Evolutionary conservation across 37 sponge, comb jelly and placozoan species (phyloP).

Genomic region (Halisarca cf. caerulea): DNA sequence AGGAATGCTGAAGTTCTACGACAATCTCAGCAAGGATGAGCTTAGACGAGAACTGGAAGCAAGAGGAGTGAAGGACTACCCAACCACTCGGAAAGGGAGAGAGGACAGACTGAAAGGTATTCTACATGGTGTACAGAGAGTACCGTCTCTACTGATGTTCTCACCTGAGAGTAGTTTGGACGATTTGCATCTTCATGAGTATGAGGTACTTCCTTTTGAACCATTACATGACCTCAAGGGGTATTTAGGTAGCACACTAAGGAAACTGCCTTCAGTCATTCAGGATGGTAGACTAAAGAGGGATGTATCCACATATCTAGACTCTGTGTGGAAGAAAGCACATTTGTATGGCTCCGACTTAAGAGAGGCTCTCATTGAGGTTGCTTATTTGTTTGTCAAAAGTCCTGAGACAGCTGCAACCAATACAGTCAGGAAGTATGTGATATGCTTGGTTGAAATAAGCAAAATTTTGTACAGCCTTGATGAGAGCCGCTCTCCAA

Average conservation of each 20-base stretch:
- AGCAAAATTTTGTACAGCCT: neutral
- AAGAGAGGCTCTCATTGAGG: neutral
- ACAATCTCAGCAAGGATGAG: neutral
- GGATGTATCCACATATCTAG: neutral
- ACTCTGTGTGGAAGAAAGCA: neutral
- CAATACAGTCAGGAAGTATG: neutral
- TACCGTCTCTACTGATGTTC: constrained; percentile 1
- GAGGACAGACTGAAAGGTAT: neutral
- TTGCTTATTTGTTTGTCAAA: neutral
- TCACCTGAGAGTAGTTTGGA: constrained; percentile 5
- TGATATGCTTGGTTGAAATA: neutral
- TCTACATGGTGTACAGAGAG: neutral
- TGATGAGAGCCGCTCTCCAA: neutral
- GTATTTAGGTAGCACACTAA: constrained; percentile 1
- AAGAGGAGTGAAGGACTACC: constrained; percentile 11
- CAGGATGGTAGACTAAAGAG: neutral
- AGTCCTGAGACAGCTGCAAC: neutral
- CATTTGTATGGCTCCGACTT: neutral
- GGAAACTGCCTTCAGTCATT: neutral
- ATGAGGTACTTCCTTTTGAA: constrained; percentile 24
- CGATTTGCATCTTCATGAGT: neutral
- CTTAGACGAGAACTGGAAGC: constrained; percentile 6
- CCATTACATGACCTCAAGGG: constrained; percentile 43
- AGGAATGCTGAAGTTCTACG: neutral
- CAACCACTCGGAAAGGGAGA: neutral